Percentiles rank a stretch among this genome's conserved stretches.
Conservation (phyloP, 1,140 invertebrate genomes). For the Tetramorium alpestre region DNA sequence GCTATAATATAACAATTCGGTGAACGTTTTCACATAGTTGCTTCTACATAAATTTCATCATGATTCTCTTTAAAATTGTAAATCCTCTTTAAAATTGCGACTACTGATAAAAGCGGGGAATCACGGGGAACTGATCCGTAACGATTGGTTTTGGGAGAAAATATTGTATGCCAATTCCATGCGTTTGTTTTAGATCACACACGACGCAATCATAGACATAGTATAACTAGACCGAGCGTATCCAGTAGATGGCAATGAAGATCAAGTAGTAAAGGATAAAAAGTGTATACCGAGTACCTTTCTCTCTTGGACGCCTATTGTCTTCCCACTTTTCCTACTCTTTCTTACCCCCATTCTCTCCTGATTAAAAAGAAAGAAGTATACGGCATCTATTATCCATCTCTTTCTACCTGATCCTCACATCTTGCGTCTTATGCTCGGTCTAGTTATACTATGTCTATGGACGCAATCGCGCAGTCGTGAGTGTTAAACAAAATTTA, state of each 20-base stretch:
- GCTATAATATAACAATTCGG: neutral
- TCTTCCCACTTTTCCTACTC: no score
- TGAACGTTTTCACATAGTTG: neutral
- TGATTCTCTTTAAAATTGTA: neutral
- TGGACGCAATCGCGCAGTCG: neutral
- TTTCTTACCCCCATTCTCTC: no score
- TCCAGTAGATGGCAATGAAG: no score
- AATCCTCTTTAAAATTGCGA: neutral
- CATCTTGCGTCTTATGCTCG: no score
- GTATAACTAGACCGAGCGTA: no score
- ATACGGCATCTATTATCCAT: no score
- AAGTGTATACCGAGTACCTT: no score
- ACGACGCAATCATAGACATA: neutral
- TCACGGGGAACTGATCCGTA: neutral
- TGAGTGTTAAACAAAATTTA: slow-evolving; percentile 28
- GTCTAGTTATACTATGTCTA: no score
- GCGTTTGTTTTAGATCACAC: slow-evolving; percentile 27
- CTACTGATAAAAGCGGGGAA: neutral
- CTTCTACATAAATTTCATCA: neutral
- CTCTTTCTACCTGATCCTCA: no score
- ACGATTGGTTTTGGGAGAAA: neutral
- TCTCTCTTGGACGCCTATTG: no score
- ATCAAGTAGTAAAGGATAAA: no score
- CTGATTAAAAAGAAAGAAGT: no score
- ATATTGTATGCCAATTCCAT: slow-evolving; percentile 20